phyloP scores from a whole-genome alignment of 2,888 invertebrate species.

The Caenorhabditis macrosperma region DNA sequence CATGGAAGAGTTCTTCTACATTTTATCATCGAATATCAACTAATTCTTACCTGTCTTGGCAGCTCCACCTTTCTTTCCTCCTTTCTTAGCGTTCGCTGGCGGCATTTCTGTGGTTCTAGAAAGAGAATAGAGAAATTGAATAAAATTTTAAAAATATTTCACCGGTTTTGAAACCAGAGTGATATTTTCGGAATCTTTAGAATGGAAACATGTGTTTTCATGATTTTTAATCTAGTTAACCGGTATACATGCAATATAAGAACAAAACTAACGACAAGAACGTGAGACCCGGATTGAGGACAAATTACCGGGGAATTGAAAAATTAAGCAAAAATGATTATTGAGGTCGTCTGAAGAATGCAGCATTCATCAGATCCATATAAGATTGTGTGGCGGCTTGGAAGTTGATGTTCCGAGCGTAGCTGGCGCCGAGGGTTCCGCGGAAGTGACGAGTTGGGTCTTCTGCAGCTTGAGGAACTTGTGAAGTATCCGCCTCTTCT shows the following conservation, averaged over 20 bases:
- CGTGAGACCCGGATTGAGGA: not conserved
- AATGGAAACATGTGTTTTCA: not conserved
- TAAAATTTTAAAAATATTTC: not conserved
- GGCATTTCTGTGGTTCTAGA: constrained; percentile 44
- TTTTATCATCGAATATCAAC: not conserved
- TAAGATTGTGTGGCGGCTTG: constrained; percentile 32
- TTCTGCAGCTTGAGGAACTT: not conserved
- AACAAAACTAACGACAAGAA: not conserved
- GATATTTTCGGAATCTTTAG: not conserved
- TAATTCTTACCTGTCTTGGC: constrained; percentile 9
- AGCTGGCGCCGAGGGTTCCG: not conserved
- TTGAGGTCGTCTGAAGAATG: not conserved
- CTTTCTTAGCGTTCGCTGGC: constrained; percentile 60
- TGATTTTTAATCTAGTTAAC: not conserved
- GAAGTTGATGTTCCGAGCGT: constrained; percentile 39
- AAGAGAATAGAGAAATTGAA: not conserved
- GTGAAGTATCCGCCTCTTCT: constrained; percentile 39
- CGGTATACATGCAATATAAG: not conserved
- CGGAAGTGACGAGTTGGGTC: no score
- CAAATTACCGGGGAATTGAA: not conserved
- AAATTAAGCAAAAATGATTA: not conserved
- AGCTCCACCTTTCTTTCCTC: constrained; percentile 59
- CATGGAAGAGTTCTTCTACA: no score
- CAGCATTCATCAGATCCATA: constrained; percentile 33
- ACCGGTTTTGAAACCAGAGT: not conserved